Evolutionary conservation across 2,888 invertebrate species (phyloP).

Genomic region (Pandemis cinnamomeana): DNA sequence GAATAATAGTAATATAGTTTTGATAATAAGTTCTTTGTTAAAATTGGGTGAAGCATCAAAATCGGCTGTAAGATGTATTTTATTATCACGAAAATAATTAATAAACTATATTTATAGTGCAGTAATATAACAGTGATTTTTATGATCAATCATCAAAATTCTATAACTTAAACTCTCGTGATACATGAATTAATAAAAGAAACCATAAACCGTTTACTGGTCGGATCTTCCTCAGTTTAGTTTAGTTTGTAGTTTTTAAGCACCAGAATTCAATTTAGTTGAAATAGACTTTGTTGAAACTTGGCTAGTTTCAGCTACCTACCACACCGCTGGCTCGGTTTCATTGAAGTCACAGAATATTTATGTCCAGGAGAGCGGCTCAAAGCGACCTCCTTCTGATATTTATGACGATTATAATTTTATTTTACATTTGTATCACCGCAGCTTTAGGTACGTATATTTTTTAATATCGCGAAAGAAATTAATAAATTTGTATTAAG

Average conservation of each 20-base stretch:
- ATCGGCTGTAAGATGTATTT: no score
- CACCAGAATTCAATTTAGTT: background rate
- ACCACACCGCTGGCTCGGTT: conserved; percentile 53
- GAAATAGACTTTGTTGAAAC: background rate
- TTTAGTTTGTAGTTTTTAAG: background rate
- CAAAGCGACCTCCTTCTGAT: conserved; percentile 54
- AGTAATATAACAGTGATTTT: no score
- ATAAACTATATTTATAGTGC: no score
- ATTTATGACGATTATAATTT: conserved; percentile 56
- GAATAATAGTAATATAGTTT: background rate
- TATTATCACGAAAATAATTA: no score
- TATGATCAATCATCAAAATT: no score
- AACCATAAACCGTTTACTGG: no score
- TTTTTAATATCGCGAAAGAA: background rate
- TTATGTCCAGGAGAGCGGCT: conserved; percentile 61
- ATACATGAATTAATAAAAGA: no score
- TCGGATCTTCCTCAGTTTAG: no score
- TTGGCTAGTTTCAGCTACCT: conserved; percentile 47
- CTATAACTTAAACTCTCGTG: no score
- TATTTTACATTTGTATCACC: conserved; percentile 31
- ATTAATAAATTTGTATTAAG: no score
- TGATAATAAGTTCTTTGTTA: background rate
- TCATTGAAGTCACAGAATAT: conserved; percentile 68
- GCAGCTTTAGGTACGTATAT: background rate
- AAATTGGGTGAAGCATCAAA: no score